These are phyloP conservation scores for Chanos chanos DNA, from an alignment of 2,797 vertebrate species.

Conservation along the genomic window DNA sequence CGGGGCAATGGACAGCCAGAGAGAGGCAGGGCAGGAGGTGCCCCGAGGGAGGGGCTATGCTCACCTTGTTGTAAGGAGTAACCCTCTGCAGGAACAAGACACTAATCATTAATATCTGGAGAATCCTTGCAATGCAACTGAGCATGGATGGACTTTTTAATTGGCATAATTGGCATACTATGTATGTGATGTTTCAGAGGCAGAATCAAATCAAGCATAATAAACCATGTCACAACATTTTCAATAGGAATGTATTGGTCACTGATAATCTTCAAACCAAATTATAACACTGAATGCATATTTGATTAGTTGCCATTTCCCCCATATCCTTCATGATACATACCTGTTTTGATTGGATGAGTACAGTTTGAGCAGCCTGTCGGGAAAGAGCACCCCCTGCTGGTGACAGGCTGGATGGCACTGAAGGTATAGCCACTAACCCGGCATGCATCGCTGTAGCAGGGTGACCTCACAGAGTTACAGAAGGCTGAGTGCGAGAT, in stretches of 20 bases:
- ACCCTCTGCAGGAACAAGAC: slow-evolving; percentile 57
- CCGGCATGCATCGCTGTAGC: slow-evolving; percentile 78
- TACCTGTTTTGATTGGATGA: slow-evolving; percentile 92
- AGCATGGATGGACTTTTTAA: too few species aligned
- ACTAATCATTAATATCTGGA: not conserved
- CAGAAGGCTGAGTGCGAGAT: slow-evolving; percentile 85
- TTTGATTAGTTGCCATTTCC: not conserved
- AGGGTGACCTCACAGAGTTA: slow-evolving; percentile 76
- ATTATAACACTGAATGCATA: too few species aligned
- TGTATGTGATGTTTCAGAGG: too few species aligned
- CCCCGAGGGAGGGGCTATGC: slow-evolving; percentile 85
- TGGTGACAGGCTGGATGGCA: slow-evolving; percentile 78
- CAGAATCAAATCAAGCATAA: too few species aligned
- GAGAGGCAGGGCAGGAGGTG: slow-evolving; percentile 83
- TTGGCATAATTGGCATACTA: not conserved
- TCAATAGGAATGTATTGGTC: too few species aligned
- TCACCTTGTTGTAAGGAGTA: slow-evolving; percentile 87
- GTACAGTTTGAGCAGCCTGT: slow-evolving; percentile 79
- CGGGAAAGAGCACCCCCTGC: slow-evolving; percentile 75
- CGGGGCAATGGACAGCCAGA: slow-evolving; percentile 89
- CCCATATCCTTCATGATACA: not conserved
- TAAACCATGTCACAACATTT: too few species aligned
- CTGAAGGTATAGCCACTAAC: slow-evolving; percentile 79
- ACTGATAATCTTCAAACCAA: too few species aligned
- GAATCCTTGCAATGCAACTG: too few species aligned